These are phyloP conservation scores for Ctenoplectra terminalis DNA, from an alignment of 1,140 invertebrate genomes.

Conservation along the genomic window DNA sequence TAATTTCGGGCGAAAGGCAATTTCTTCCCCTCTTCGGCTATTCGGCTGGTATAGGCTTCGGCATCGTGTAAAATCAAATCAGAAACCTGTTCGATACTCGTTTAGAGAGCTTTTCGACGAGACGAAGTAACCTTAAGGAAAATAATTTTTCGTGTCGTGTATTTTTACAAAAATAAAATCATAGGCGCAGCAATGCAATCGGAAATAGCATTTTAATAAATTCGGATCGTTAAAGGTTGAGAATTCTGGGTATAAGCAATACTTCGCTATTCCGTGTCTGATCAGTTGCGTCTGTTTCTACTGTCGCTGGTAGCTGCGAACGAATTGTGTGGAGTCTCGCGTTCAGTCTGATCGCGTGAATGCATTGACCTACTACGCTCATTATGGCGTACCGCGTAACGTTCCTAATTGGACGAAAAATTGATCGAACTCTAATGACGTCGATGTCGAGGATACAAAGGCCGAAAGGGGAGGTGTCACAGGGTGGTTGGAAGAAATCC, in stretches of 20 bases:
- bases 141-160: no score
- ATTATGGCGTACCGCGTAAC: constrained; percentile 17
- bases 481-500: constrained; percentile 49
- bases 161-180: no score
- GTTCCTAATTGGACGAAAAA: constrained; percentile 62
- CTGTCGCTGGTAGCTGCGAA: neutral
- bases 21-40: constrained; percentile 35
- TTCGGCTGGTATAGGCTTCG: constrained; percentile 27
- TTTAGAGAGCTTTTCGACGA: neutral
- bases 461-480: neutral
- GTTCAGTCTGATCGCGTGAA: constrained; percentile 27
- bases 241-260: neutral
- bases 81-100: constrained; percentile 28
- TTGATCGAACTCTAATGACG: constrained; percentile 60
- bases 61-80: constrained; percentile 39
- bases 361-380: constrained; percentile 45
- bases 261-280: neutral
- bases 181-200: no score
- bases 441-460: neutral
- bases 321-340: neutral
- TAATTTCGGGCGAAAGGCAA: constrained; percentile 62
- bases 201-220: neutral
- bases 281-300: neutral
- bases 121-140: no score
- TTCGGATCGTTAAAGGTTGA: neutral